Conservation (phyloP, 2,888 invertebrate species). For the Eupithecia centaureata region DNA sequence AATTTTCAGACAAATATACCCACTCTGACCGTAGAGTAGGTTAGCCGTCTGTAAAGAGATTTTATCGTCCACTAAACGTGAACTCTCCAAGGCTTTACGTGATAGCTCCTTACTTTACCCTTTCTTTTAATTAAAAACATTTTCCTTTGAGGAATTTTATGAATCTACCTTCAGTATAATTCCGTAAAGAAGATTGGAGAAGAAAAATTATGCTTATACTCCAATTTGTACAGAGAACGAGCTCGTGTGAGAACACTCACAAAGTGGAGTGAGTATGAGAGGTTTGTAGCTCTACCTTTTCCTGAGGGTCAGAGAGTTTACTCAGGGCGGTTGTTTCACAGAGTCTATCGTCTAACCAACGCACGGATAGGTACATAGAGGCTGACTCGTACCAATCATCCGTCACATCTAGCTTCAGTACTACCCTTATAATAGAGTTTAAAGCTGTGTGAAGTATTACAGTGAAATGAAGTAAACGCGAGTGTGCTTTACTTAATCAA, state of each 20-base stretch:
- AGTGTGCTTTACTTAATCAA: too few species aligned
- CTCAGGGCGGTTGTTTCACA: too few species aligned
- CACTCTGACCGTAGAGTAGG: not conserved
- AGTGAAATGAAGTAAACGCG: too few species aligned
- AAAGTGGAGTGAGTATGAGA: too few species aligned
- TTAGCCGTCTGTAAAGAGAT: conserved; percentile 18
- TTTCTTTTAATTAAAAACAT: conserved; percentile 28
- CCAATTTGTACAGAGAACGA: not conserved
- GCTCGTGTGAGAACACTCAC: not conserved
- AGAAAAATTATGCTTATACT: not conserved
- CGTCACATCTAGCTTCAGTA: too few species aligned
- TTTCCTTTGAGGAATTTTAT: conserved; percentile 14
- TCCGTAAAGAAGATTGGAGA: not conserved
- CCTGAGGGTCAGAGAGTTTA: too few species aligned
- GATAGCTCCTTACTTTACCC: conserved; percentile 18
- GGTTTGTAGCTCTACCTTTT: too few species aligned
- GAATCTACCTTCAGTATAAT: not conserved
- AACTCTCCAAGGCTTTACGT: conserved; percentile 19
- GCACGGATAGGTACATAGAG: too few species aligned
- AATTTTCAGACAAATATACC: conserved; percentile 4
- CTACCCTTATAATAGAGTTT: too few species aligned
- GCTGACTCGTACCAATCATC: too few species aligned
- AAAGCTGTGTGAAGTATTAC: too few species aligned
- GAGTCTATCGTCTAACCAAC: too few species aligned
- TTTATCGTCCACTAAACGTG: conserved; percentile 22